Evolutionary conservation across 2,888 invertebrate genomes (phyloP).

Genomic region (Watsonalla binaria): DNA sequence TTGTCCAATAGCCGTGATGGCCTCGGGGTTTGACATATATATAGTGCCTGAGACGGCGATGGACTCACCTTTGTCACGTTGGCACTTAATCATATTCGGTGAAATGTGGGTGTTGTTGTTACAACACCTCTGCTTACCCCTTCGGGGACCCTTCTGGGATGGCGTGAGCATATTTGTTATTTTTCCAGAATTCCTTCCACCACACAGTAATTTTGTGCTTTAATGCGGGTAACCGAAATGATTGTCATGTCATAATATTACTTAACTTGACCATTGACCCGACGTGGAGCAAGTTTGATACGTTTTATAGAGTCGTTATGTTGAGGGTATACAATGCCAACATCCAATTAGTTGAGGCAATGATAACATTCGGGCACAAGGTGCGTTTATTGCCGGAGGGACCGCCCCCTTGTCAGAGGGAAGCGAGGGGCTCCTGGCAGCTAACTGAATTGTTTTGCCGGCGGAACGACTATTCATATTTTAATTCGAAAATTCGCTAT

Average conservation of each 20-base stretch:
- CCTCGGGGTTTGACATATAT: too few species aligned
- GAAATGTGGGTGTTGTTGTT: too few species aligned
- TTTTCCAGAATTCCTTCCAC: too few species aligned
- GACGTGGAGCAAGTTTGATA: slow-evolving; percentile 4
- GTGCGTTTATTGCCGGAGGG: slow-evolving; percentile 39
- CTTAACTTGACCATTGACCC: neutral
- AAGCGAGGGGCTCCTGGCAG: slow-evolving; percentile 5
- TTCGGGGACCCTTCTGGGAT: too few species aligned
- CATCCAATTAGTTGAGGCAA: slow-evolving; percentile 43
- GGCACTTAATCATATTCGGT: too few species aligned
- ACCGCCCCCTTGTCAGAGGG: slow-evolving; percentile 10
- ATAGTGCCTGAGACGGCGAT: too few species aligned
- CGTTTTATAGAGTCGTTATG: slow-evolving; percentile 21
- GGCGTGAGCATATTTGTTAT: too few species aligned
- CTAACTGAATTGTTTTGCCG: slow-evolving; percentile 10
- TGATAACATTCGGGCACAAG: slow-evolving; percentile 47
- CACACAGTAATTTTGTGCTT: neutral
- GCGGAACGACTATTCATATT: neutral
- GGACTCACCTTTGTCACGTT: too few species aligned
- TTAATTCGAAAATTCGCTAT: neutral
- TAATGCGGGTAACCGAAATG: neutral
- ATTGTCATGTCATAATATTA: neutral
- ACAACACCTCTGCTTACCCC: too few species aligned
- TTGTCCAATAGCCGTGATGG: too few species aligned
- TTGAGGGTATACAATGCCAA: slow-evolving; percentile 18